These are phyloP conservation scores for Parazoanthus swiftii DNA, from an alignment of 92 coral and sea anemone genomes.

Conservation along the genomic window DNA sequence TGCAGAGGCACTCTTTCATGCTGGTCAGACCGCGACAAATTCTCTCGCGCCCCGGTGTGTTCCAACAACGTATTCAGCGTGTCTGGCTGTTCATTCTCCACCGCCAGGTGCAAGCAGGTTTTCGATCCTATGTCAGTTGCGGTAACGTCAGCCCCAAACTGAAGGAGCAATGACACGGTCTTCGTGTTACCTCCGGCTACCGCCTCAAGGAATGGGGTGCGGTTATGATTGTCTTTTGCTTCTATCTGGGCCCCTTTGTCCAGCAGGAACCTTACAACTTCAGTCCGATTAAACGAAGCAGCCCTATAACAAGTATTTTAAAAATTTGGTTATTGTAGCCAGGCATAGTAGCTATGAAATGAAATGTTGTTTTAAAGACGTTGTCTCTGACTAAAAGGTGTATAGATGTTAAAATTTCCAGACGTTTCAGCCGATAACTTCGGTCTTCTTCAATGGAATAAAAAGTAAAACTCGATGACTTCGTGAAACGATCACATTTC, in stretches of 20 bases:
- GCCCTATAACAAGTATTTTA: background rate
- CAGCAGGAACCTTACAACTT: slow-evolving; percentile 52
- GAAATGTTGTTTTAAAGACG: too few species aligned
- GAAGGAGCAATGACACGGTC: slow-evolving; percentile 44
- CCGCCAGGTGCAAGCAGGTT: slow-evolving; percentile 68
- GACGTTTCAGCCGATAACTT: too few species aligned
- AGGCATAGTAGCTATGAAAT: too few species aligned
- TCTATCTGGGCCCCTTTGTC: slow-evolving; percentile 59
- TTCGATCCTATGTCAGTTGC: slow-evolving; percentile 52
- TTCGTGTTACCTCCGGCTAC: slow-evolving; percentile 51
- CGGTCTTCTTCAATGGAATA: too few species aligned
- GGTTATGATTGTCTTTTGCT: slow-evolving; percentile 50
- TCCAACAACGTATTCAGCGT: slow-evolving; percentile 53
- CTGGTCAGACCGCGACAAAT: slow-evolving; percentile 50
- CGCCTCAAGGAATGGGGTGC: slow-evolving; percentile 71
- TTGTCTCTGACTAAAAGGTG: too few species aligned
- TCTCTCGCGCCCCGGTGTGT: slow-evolving; percentile 17
- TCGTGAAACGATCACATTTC: too few species aligned
- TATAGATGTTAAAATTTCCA: too few species aligned
- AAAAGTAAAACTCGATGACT: too few species aligned
- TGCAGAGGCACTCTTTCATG: slow-evolving; percentile 72
- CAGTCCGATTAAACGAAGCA: slow-evolving; percentile 47
- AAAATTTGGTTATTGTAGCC: too few species aligned
- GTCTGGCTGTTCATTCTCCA: slow-evolving; percentile 55
- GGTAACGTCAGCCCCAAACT: slow-evolving; percentile 50